Percentiles rank a stretch among this genome's conserved stretches.
Conservation (phyloP, 2,888 invertebrate species). For the Galeruca laticollis region DNA sequence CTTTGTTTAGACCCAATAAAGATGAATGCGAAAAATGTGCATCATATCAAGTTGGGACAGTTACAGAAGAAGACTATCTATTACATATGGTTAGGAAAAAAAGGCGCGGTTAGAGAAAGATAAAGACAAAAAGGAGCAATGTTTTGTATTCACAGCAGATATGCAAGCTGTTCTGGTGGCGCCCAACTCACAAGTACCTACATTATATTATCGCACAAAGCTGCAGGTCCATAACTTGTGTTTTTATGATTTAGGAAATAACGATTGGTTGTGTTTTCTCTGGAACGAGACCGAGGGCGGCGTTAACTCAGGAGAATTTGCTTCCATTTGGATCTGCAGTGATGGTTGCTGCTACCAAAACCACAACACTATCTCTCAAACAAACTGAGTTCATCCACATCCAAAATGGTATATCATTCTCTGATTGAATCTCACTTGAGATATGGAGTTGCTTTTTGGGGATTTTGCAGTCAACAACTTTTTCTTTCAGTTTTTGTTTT, state of each 20-base stretch:
- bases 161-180: conserved; percentile 49
- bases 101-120: conserved; percentile 50
- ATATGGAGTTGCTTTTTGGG: no score
- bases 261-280: conserved; percentile 19
- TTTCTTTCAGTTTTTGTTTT: no score
- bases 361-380: no score
- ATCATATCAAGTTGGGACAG: conserved; percentile 40
- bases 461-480: no score
- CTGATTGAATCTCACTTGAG: no score
- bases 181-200: no score
- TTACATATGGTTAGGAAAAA: conserved; percentile 48
- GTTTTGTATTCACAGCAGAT: conserved; percentile 47
- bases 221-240: background rate
- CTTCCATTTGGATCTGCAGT: background rate
- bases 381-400: no score
- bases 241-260: no score
- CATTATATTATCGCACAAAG: conserved; percentile 6
- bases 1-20: no score
- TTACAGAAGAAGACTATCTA: conserved; percentile 50
- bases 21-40: no score
- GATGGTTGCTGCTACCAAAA: conserved; percentile 41
- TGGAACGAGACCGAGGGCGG: conserved; percentile 18
- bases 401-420: no score
- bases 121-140: conserved; percentile 43
- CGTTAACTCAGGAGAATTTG: conserved; percentile 6